Conservation (phyloP, 2,113 vertebrate species). For the Lanius collurio region DNA sequence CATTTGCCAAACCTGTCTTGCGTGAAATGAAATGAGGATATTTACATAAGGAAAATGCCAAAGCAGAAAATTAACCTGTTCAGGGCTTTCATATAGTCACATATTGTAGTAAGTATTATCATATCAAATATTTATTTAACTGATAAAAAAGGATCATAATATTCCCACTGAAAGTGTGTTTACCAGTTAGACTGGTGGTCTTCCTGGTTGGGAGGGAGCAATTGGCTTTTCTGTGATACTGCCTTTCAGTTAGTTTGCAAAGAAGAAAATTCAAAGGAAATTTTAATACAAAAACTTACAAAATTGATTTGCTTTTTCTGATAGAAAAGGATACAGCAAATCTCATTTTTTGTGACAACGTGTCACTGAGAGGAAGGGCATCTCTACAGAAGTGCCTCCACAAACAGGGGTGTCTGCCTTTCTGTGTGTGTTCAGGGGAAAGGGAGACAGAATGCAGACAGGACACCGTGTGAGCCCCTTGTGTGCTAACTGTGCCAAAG, state of each 20-base stretch:
- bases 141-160: not conserved
- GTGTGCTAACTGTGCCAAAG: not conserved
- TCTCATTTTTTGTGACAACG: not conserved
- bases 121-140: not conserved
- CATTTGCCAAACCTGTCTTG: slow-evolving; percentile 31
- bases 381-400: not conserved
- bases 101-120: not conserved
- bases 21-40: not conserved
- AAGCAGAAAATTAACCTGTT: slow-evolving; percentile 42
- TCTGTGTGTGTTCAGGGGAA: not conserved
- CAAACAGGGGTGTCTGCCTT: not conserved
- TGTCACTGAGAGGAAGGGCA: not conserved
- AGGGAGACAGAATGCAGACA: not conserved
- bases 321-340: not conserved
- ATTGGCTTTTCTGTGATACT: not conserved
- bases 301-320: not conserved
- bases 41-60: not conserved
- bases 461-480: not conserved
- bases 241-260: not conserved
- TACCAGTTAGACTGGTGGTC: not conserved
- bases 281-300: not conserved
- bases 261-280: not conserved
- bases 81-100: not conserved
- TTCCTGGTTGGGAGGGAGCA: not conserved
- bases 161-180: not conserved